Evolutionary conservation across 2,113 vertebrate genomes (phyloP), one percentile per base, ranked within the genome.

Genomic region (Neolamprologus cancellatus): DNA sequence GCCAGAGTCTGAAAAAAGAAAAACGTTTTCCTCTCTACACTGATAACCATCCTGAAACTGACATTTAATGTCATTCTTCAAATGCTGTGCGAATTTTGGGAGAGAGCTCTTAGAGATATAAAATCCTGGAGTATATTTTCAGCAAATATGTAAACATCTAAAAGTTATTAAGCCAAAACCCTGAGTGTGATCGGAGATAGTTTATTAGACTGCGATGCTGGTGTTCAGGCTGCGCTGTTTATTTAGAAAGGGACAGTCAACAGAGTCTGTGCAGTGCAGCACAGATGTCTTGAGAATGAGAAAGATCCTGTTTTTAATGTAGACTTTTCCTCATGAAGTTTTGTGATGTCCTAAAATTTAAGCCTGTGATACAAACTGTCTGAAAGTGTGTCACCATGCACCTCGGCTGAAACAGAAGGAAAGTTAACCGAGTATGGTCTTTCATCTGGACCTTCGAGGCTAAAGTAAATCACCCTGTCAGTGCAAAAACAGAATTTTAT

Each of bases 151-250:
- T 8, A 81, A 81, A 81, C 20, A 36, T 79, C 13, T 79, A 54
- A 9, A 32, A 39, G 5, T 30, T 71, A 44, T 66, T 57, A 79
- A 64, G 32, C 55, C 54, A 82, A 86, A 88, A 79, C 69, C 86
- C 10, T 74, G 74, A 15, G 30, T 53, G 52, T 32, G 6, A 48
- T 14, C 23, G 0, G 4, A 46, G 14, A 32, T 52, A 15, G 7
- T 82, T 82, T 59, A 39, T 57, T 23, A 20, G 34, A 39, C 20
- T 61, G 48, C 34, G 18, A 52, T 1, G 2, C 53, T 78, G 23
- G 18, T 74, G 50, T 74, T 71, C 64, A 14, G 55, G 52, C 39
- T 15, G 44, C 2, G 74, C 34, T 46, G 25, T 86, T 81, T 87
- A 69, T 59, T 84, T 82, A 25, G 2, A 18, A 39, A 78, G 53